Evolutionary conservation across 2,888 invertebrate genomes (phyloP), one percentile per base, ranked within the genome.

Genomic region (Thysanoteuthis rhombus): DNA sequence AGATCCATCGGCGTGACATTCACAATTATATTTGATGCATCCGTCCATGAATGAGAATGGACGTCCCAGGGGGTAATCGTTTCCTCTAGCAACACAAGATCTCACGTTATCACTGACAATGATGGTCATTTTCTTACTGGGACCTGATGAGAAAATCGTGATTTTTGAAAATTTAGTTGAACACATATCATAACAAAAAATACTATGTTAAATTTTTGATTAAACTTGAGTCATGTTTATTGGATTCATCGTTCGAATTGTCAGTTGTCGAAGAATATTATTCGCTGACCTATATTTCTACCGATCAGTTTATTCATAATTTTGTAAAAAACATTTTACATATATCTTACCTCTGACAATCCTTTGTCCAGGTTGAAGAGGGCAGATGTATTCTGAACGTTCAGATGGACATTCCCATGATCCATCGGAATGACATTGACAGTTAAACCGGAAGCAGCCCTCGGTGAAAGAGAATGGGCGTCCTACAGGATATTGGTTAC

Each of bases 391-490:
- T 90, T 39, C 40, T 22, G 94, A 94, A 0, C 94, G 93, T 90
- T 95, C 95, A 12, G 93, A 39, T 4, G 92, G 58, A 93, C 96
- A 96, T 75, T 94, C 94, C 95, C 95, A 96, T 4, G 95, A 94
- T 22, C 96, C 96, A 93, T 96, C 96, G 93, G 95, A 96, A 93
- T 94, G 94, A 92, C 96, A 96, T n/a, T 94, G 93, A 92, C 96
- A 96, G 45, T 94, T 94, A 93, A 95, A 95, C 52, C 95, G 94
- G 58, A 95, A 94, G 89, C 96, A 96, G 19, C 95, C 95, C 47
- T 95, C 94, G 12, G 94, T 94, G 93, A 95, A 94, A 38, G 94
- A 93, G 94, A 96, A 96, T 25, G 94, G 93, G 22, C 94, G 93
- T 5, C 95, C 95, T 0, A 95, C 95, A 4, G 94, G 93, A 90